Evolutionary conservation across 2,113 vertebrate genomes (phyloP).

Genomic region (Pitta sordida): DNA sequence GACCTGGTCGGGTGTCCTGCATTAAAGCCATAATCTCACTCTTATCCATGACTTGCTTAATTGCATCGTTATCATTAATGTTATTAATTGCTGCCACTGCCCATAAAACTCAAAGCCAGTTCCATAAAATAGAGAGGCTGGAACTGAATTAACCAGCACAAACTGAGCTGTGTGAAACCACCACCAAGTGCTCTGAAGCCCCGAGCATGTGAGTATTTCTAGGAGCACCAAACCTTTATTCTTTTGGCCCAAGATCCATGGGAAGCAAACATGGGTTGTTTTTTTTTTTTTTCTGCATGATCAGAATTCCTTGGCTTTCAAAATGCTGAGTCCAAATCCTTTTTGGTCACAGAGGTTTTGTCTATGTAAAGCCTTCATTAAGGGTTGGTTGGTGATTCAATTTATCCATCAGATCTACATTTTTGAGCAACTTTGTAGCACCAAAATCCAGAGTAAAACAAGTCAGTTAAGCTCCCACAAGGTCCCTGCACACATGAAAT

Average conservation of each 20-base stretch:
- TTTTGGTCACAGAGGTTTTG: background rate
- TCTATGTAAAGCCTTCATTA: background rate
- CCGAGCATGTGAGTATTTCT: background rate
- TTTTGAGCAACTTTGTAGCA: background rate
- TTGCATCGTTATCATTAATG: background rate
- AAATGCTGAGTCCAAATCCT: background rate
- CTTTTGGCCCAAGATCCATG: background rate
- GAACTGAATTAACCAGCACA: background rate
- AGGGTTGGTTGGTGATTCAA: background rate
- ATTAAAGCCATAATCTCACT: background rate
- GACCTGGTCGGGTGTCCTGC: background rate
- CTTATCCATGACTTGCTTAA: background rate
- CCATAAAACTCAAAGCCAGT: background rate
- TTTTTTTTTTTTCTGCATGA: background rate
- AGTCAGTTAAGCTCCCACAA: background rate
- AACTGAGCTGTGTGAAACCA: background rate
- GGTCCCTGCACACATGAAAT: background rate
- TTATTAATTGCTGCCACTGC: background rate
- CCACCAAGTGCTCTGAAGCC: background rate
- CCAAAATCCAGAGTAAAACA: background rate
- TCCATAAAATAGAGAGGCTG: background rate
- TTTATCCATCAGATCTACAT: background rate
- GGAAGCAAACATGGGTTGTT: accelerated
- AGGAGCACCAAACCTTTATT: background rate
- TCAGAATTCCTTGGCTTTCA: background rate